Evolutionary conservation across 2,113 vertebrate genomes (phyloP), one percentile per base, ranked within the genome.

Genomic region (Paedocypris sp.): DNA sequence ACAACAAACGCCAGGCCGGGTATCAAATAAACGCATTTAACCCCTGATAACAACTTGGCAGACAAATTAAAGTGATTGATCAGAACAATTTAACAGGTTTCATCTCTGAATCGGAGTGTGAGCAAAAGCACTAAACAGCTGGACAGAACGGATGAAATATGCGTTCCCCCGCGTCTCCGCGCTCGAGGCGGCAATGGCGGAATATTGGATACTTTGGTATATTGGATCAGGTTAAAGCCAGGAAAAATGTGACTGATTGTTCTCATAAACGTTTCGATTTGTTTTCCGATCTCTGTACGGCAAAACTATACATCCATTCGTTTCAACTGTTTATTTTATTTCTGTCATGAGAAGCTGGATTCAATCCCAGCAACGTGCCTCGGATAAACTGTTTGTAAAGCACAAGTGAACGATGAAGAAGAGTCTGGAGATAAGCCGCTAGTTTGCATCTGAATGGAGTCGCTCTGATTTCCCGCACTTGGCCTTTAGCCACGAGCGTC

Each of bases 381-480:
- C n/a, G n/a, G n/a, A n/a, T n/a, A n/a, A n/a, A n/a, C n/a, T n/a
- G n/a, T n/a, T n/a, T 85, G 79, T 83, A 72, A 67, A 76, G 75
- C 82, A 77, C 9, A 20, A 33, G 62, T 63, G 60, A 60, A 72
- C 60, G 63, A 72, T 69, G 69, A 75, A 77, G 71, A 77, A 73
- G 74, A 74, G 66, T 72, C 68, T 19, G 4, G 54, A 81, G 84
- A 86, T 86, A 84, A 84, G 76, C 64, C 70, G 75, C 75, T 77
- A 75, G 59, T 85, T 84, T 79, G 80, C 82, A 83, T 86, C 68
- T 83, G 75, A 84, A 83, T 81, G 22, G 74, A 65, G 64, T 47
- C 56, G 64, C 52, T 71, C 67, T 72, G 75, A 76, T 81, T 82
- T 72, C 70, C 61, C 79, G 77, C 67, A 52, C 61, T 69, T 84